Evolutionary conservation across 1,140 invertebrate genomes (phyloP).

Genomic region (Monochamus saltuarius): DNA sequence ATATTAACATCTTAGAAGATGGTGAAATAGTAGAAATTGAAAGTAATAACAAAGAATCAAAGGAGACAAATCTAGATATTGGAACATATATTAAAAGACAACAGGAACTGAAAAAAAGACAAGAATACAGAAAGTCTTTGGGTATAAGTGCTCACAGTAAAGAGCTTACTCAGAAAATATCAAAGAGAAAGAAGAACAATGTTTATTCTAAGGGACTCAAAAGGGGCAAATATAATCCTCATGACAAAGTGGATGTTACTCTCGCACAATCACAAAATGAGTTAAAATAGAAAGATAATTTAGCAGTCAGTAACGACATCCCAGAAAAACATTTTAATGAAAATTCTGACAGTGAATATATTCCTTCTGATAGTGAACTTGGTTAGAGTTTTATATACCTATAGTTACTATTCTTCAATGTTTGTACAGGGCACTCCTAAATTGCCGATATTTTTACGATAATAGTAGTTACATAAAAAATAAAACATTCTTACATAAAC

Average conservation of each 20-base stretch:
- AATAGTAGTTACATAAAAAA: too few relatives aligned
- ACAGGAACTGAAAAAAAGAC: slow-evolving; percentile 39
- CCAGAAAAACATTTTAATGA: slow-evolving; percentile 45
- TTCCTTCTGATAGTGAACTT: slow-evolving; percentile 56
- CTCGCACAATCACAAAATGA: slow-evolving; percentile 32
- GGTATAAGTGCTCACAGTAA: slow-evolving; percentile 51
- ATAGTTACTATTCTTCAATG: too few relatives aligned
- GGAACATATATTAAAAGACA: slow-evolving; percentile 40
- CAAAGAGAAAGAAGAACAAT: slow-evolving; percentile 50
- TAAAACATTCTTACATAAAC: too few relatives aligned
- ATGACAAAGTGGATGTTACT: neutral
- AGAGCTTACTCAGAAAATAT: slow-evolving; percentile 48
- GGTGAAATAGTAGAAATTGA: slow-evolving; percentile 18
- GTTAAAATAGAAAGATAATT: neutral
- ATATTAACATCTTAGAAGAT: slow-evolving; percentile 24
- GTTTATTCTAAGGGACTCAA: slow-evolving; percentile 35
- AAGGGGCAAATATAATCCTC: slow-evolving; percentile 36
- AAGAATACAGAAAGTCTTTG: slow-evolving; percentile 39
- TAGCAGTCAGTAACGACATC: neutral
- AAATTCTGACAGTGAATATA: slow-evolving; percentile 61
- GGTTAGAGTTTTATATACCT: slow-evolving; percentile 12
- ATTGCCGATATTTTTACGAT: too few relatives aligned
- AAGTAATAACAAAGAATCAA: slow-evolving; percentile 3
- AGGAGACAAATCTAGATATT: slow-evolving; percentile 31
- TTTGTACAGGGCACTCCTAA: too few relatives aligned